Conservation (phyloP, 2,113 vertebrate species). For the Oncorhynchus gorbuscha region DNA sequence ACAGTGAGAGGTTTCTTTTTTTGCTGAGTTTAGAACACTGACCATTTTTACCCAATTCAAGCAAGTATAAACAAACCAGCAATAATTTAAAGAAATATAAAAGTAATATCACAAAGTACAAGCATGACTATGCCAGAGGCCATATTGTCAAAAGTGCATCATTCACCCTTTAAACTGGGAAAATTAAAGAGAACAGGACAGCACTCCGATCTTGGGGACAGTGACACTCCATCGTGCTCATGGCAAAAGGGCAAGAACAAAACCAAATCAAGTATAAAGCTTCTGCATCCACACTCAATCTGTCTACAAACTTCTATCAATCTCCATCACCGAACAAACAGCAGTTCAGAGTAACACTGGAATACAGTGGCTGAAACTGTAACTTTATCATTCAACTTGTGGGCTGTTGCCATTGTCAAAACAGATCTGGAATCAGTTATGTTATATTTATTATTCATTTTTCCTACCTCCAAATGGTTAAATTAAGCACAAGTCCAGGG, state of each 20-base stretch:
- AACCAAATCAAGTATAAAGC: neutral
- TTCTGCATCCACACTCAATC: neutral
- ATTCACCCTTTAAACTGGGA: neutral
- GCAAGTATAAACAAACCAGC: constrained; percentile 1
- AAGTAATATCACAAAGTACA: neutral
- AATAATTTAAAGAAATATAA: neutral
- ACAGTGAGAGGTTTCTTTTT: no score
- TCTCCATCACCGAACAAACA: constrained; percentile 1
- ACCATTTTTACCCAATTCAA: neutral
- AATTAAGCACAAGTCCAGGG: neutral
- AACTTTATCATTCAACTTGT: neutral
- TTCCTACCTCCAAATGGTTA: neutral
- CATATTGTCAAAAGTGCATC: neutral
- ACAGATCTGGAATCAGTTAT: neutral
- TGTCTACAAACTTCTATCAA: neutral
- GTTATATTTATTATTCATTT: neutral
- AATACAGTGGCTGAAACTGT: neutral
- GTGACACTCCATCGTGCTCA: constrained; percentile 2
- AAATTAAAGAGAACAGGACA: neutral
- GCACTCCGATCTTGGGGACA: neutral
- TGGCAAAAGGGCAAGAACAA: neutral
- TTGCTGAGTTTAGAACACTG: constrained; percentile 16
- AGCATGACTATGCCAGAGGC: neutral
- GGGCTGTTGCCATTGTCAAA: neutral
- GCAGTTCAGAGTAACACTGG: neutral